Evolutionary conservation across 1,140 invertebrate genomes (phyloP).

Genomic region (Neodiprion pinetum): DNA sequence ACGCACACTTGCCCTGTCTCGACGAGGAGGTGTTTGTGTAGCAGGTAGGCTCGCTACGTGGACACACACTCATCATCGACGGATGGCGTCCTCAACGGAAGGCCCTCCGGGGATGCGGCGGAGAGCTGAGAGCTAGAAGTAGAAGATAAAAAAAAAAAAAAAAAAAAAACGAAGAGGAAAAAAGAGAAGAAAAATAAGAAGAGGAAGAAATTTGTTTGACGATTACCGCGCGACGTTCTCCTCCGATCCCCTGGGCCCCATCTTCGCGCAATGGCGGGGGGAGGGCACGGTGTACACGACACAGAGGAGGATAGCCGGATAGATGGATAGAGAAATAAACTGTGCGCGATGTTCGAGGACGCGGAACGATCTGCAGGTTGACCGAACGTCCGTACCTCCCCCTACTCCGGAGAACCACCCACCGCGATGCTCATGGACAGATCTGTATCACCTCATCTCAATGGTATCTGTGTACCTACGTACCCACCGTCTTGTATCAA

Average conservation of each 20-base stretch:
- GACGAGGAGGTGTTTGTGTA: too few species aligned
- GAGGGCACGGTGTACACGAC: constrained; percentile 2
- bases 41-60: not conserved
- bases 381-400: constrained; percentile 29
- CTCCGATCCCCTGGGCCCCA: not conserved
- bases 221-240: constrained; percentile 22
- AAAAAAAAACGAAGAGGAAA: constrained; percentile 11
- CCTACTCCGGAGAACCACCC: constrained; percentile 27
- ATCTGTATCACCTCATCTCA: constrained; percentile 20
- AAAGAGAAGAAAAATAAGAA: constrained; percentile 28
- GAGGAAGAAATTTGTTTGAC: constrained; percentile 31
- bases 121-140: constrained; percentile 12
- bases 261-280: constrained; percentile 29
- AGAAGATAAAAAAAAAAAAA: not conserved
- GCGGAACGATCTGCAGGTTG: constrained; percentile 57
- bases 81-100: constrained; percentile 6
- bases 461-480: constrained; percentile 1
- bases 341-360: constrained; percentile 56
- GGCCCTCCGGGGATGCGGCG: constrained; percentile 23
- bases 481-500: too few species aligned
- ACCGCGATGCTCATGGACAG: constrained; percentile 33
- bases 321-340: not conserved
- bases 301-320: not conserved
- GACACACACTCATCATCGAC: not conserved
- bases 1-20: too few species aligned